A percentile compares a stretch with the other conserved stretches of the same genome.
Conservation (phyloP, 2,888 invertebrate species). For the Sialis lutaria region DNA sequence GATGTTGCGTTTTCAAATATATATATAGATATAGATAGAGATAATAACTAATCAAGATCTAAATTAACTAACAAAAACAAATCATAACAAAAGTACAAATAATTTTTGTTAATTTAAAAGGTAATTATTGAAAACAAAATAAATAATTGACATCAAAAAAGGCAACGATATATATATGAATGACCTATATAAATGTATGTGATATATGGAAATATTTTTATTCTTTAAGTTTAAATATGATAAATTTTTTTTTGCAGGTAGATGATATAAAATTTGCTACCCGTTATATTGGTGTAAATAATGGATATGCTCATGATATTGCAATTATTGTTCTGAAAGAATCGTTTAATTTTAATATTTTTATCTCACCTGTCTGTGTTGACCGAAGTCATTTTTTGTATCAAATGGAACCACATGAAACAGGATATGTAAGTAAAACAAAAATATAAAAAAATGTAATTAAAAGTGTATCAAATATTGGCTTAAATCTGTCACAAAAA, state of each 20-base stretch:
- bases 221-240: too few relatives aligned
- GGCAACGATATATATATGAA: too few relatives aligned
- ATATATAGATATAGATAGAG: neutral
- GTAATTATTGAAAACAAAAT: too few relatives aligned
- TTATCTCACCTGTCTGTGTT: constrained; percentile 22
- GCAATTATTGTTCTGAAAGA: constrained; percentile 18
- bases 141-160: too few relatives aligned
- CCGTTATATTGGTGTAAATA: constrained; percentile 14
- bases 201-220: too few relatives aligned
- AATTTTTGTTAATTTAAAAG: too few relatives aligned
- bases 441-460: neutral
- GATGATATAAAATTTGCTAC: constrained; percentile 11
- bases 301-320: constrained; percentile 18
- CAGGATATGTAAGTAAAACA: constrained; percentile 14
- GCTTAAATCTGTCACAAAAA: neutral
- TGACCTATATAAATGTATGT: too few relatives aligned
- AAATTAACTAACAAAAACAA: too few relatives aligned
- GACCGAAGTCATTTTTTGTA: constrained; percentile 12
- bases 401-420: constrained; percentile 5
- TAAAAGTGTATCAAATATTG: too few relatives aligned
- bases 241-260: constrained; percentile 10
- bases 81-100: too few relatives aligned
- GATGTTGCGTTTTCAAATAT: too few relatives aligned
- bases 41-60: too few relatives aligned
- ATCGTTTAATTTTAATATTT: constrained; percentile 15